Conservation (phyloP, 2,888 invertebrate genomes). For the Aporophyla nigra region DNA sequence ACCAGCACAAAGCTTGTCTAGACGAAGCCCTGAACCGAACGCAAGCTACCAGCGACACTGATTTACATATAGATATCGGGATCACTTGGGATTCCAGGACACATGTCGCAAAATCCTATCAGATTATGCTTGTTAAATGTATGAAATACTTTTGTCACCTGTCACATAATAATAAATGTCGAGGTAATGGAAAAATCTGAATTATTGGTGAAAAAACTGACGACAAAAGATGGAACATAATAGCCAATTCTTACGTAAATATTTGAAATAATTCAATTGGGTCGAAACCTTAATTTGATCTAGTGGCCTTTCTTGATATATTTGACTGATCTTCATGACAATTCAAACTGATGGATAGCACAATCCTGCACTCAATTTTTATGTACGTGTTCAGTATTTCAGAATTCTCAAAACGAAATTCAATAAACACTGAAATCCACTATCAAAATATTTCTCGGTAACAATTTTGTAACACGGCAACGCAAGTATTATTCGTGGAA, state of each 20-base stretch:
- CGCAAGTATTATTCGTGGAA: constrained; percentile 50
- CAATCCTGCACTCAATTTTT: constrained; percentile 4
- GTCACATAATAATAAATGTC: constrained; percentile 16
- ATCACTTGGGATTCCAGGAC: constrained; percentile 44
- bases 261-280: background rate
- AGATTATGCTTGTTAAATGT: constrained; percentile 37
- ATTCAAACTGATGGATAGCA: background rate
- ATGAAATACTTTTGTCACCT: constrained; percentile 12
- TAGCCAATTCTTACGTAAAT: background rate
- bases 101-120: constrained; percentile 36
- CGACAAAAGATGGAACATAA: background rate
- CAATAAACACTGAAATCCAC: constrained; percentile 40
- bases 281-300: background rate
- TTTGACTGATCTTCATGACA: background rate
- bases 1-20: constrained; percentile 70
- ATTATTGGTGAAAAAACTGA: background rate
- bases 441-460: constrained; percentile 33
- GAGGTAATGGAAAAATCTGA: background rate
- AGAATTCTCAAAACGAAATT: constrained; percentile 22
- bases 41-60: constrained; percentile 51
- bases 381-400: background rate
- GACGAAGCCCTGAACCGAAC: constrained; percentile 63
- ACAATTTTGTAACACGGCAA: constrained; percentile 41
- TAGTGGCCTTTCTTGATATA: background rate
- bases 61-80: constrained; percentile 66